Evolutionary conservation across 2,797 vertebrate species (phyloP).

Genomic region (Danionella dracula): DNA sequence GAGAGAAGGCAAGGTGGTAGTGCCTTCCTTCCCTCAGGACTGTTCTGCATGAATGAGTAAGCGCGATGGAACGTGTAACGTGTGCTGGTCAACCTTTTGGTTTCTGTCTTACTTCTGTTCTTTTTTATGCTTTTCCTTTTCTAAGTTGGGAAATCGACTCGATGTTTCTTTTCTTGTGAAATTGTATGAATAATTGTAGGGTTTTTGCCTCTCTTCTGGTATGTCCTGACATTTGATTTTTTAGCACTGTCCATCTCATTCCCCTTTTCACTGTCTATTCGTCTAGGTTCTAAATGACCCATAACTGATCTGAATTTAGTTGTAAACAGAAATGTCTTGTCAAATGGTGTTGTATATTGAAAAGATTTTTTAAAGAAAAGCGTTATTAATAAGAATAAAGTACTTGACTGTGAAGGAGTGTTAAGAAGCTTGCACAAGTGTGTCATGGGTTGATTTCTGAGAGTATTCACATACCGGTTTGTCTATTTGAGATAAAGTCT

Average conservation of each 20-base stretch:
- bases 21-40: slow-evolving; percentile 37
- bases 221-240: slow-evolving; percentile 20
- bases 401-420: slow-evolving; percentile 58
- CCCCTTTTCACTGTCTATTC: slow-evolving; percentile 44
- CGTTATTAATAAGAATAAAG: slow-evolving; percentile 61
- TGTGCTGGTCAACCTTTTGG: slow-evolving; percentile 42
- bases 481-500: neutral
- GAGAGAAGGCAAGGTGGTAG: slow-evolving; percentile 30
- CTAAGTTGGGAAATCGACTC: slow-evolving; percentile 34
- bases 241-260: slow-evolving; percentile 28
- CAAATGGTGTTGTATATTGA: slow-evolving; percentile 62
- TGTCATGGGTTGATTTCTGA: neutral
- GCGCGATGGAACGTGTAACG: slow-evolving; percentile 39
- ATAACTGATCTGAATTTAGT: slow-evolving; percentile 55
- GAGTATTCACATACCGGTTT: neutral
- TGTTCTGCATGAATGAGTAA: slow-evolving; percentile 53
- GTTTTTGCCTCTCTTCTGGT: slow-evolving; percentile 24
- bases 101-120: slow-evolving; percentile 18
- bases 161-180: slow-evolving; percentile 44
- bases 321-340: slow-evolving; percentile 58
- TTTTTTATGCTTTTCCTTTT: slow-evolving; percentile 22
- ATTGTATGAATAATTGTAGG: slow-evolving; percentile 47
- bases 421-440: slow-evolving; percentile 18
- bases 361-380: slow-evolving; percentile 56
- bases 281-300: slow-evolving; percentile 52